Conservation (phyloP, 2,888 invertebrate genomes). For the Epicampocera succincta region DNA sequence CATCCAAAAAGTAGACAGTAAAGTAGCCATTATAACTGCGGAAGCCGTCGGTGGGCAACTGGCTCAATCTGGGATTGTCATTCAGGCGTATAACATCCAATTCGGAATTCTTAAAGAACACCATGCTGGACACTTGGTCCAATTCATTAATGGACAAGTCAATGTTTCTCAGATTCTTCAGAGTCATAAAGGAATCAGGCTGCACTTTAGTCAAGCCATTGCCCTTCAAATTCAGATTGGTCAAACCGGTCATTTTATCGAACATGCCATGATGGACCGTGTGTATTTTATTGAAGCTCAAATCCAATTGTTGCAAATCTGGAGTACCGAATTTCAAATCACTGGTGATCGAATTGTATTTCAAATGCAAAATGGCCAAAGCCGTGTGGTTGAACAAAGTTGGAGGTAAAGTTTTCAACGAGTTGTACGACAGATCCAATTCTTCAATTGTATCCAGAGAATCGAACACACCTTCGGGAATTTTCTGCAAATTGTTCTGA, state of each 20-base stretch:
- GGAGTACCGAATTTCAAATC: constrained; percentile 85
- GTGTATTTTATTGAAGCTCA: constrained; percentile 86
- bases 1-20: constrained; percentile 87
- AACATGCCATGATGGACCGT: constrained; percentile 86
- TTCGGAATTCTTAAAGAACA: constrained; percentile 87
- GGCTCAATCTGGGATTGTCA: constrained; percentile 86
- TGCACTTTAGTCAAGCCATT: constrained; percentile 87
- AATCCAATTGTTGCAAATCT: constrained; percentile 86
- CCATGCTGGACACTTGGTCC: constrained; percentile 85
- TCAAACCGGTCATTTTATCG: constrained; percentile 85
- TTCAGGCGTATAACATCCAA: constrained; percentile 87
- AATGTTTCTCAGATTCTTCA: constrained; percentile 86
- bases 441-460: constrained; percentile 86
- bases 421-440: constrained; percentile 88
- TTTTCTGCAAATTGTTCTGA: constrained; percentile 85
- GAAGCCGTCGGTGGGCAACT: constrained; percentile 87
- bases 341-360: constrained; percentile 86
- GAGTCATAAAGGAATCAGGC: constrained; percentile 86
- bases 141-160: constrained; percentile 89
- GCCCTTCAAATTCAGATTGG: constrained; percentile 86
- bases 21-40: constrained; percentile 84
- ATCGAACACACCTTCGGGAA: constrained; percentile 83
- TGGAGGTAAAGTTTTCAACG: constrained; percentile 84
- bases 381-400: constrained; percentile 87
- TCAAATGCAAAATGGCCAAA: constrained; percentile 86